Percentiles rank a stretch among this genome's conserved stretches.
phyloP scores from a whole-genome alignment of 2,888 invertebrate genomes.

The Strigamia maritima region DNA sequence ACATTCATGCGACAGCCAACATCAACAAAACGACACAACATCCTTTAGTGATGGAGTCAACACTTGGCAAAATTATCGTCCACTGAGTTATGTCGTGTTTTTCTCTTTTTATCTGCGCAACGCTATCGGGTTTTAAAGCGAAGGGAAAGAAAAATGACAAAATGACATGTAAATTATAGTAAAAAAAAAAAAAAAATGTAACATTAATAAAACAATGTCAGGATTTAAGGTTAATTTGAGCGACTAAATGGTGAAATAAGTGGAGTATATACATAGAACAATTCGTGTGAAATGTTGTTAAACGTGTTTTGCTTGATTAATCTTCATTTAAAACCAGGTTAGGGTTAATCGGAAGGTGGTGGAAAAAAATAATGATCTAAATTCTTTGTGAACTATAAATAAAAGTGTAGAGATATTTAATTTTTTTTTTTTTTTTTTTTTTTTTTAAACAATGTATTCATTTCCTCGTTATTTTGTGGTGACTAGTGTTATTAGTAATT shows the following conservation, averaged over 20 bases:
- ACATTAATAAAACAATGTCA: background rate
- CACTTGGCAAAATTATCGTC: background rate
- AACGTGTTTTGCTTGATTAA: background rate
- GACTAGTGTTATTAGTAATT: too few relatives aligned
- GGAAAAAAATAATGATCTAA: background rate
- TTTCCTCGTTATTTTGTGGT: too few relatives aligned
- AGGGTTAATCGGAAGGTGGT: background rate
- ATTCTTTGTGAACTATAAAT: background rate
- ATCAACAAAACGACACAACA: constrained; percentile 29
- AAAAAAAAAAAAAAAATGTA: background rate
- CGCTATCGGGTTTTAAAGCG: background rate
- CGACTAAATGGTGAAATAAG: background rate
- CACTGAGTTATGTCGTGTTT: constrained; percentile 9
- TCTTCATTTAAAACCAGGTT: background rate
- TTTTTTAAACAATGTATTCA: too few relatives aligned
- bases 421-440: too few relatives aligned
- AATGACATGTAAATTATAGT: background rate
- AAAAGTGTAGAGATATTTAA: background rate
- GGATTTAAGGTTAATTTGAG: background rate
- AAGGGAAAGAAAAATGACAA: background rate
- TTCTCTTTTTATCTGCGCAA: constrained; percentile 9
- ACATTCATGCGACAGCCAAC: constrained; percentile 34
- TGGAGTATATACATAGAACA: background rate
- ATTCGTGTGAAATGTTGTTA: background rate
- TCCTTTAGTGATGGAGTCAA: constrained; percentile 16